A percentile compares a stretch with the other conserved stretches of the same genome.
These are phyloP conservation scores for Sinocyclocheilus maitianheensis DNA, from an alignment of 2,113 vertebrate species.

Conservation along the genomic window DNA sequence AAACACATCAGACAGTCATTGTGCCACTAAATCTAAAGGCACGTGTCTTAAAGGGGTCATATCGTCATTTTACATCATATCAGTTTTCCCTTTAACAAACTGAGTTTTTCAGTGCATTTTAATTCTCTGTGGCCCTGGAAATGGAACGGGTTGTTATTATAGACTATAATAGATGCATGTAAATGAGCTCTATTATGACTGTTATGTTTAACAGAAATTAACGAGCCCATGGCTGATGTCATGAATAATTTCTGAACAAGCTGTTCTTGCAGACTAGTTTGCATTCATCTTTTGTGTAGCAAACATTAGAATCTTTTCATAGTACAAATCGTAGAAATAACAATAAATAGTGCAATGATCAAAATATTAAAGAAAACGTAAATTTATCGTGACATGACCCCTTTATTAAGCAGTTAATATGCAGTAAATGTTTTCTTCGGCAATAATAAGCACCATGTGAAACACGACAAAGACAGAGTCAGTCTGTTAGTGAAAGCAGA, in stretches of 20 bases:
- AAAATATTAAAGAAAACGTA: not conserved
- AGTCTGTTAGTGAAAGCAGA: not conserved
- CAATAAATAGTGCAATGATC: not conserved
- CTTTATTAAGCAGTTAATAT: not conserved
- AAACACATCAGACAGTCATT: not conserved
- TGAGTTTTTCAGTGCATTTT: not conserved
- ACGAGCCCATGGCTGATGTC: too few relatives aligned
- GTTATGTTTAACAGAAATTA: not conserved
- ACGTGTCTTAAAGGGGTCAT: conserved; percentile 2
- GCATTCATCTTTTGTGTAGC: not conserved
- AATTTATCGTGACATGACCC: not conserved
- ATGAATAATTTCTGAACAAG: not conserved
- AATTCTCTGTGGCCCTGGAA: not conserved
- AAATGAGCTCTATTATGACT: not conserved
- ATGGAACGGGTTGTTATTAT: not conserved
- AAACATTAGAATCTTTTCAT: not conserved
- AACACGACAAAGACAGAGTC: not conserved
- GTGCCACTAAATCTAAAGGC: not conserved
- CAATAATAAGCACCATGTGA: not conserved
- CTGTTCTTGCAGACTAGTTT: not conserved
- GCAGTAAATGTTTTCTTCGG: not conserved
- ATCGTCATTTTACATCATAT: not conserved
- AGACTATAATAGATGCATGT: not conserved
- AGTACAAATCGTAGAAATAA: not conserved
- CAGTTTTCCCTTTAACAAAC: not conserved